Evolutionary conservation across 2,797 vertebrate species (phyloP).

Genomic region (Alcedo quadribrachys): DNA sequence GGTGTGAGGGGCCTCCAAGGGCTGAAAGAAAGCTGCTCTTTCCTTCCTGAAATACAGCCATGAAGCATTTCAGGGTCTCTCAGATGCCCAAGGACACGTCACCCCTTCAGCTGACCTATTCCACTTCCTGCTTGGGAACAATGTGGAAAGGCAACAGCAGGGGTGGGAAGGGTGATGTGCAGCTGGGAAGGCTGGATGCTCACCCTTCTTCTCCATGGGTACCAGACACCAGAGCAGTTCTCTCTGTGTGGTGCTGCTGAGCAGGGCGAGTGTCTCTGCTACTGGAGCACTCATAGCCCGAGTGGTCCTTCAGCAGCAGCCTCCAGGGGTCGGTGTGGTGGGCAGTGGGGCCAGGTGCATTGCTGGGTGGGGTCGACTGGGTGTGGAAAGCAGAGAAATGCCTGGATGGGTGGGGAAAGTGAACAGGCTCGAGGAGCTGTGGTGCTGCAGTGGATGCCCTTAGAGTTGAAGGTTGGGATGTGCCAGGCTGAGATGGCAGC

Average conservation of each 20-base stretch:
- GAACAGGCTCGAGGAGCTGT: not conserved
- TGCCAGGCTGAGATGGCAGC: not conserved
- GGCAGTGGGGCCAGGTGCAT: not conserved
- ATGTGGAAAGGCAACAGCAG: not conserved
- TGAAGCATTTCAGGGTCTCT: not conserved
- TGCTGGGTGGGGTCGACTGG: not conserved
- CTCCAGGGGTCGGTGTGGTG: not conserved
- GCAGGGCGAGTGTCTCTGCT: too few species aligned
- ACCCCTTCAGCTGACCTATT: fast-evolving
- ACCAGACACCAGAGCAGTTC: not conserved
- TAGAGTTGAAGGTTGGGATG: not conserved
- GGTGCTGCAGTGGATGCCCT: not conserved
- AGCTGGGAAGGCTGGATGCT: not conserved
- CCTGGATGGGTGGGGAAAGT: too few species aligned
- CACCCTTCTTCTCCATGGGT: fast-evolving
- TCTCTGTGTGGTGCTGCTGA: too few species aligned
- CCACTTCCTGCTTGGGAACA: too few species aligned
- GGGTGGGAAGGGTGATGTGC: not conserved
- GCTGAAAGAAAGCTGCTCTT: not conserved
- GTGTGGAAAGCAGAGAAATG: fast-evolving
- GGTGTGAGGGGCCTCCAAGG: too few species aligned
- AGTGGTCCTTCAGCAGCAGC: not conserved
- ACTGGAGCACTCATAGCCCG: too few species aligned
- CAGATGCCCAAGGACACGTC: too few species aligned
- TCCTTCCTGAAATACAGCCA: not conserved